phyloP scores from a whole-genome alignment of 2,888 invertebrate species.

The Alsophila aescularia region DNA sequence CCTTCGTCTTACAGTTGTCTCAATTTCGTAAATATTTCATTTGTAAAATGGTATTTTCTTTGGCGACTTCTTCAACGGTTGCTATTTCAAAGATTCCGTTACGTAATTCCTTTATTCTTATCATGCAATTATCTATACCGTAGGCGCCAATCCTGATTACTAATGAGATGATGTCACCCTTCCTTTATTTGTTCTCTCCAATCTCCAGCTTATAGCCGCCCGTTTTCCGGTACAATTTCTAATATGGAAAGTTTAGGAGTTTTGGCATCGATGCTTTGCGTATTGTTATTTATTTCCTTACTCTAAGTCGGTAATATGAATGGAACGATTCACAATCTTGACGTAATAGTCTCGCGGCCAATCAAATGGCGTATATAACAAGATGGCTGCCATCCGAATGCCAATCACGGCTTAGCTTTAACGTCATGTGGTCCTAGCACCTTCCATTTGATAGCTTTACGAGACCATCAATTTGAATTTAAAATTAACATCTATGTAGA shows the following conservation, averaged over 20 bases:
- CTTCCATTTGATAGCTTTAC: constrained; percentile 81
- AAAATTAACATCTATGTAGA: constrained; percentile 79
- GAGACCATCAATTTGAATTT: constrained; percentile 82
- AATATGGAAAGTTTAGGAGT: constrained; percentile 27
- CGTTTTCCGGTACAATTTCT: constrained; percentile 29
- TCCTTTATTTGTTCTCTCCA: constrained; percentile 35
- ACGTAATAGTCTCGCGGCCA: constrained; percentile 56
- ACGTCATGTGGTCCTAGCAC: constrained; percentile 76
- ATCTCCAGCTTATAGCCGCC: constrained; percentile 23
- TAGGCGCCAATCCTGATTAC: constrained; percentile 39
- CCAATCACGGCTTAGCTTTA: constrained; percentile 71
- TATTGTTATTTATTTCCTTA: constrained; percentile 27
- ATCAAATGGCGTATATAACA: constrained; percentile 62
- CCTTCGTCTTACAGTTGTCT: not conserved
- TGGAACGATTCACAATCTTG: constrained; percentile 58
- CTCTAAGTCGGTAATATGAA: constrained; percentile 44
- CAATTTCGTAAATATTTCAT: constrained; percentile 6
- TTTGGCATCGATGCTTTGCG: constrained; percentile 30
- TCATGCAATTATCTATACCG: constrained; percentile 33
- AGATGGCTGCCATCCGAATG: constrained; percentile 74
- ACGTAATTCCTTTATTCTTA: constrained; percentile 37
- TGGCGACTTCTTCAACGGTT: constrained; percentile 1
- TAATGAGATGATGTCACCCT: constrained; percentile 39
- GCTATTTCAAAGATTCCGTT: constrained; percentile 34
- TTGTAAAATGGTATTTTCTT: not conserved